Evolutionary conservation across 2,797 vertebrate genomes (phyloP).

Genomic region (Hoplostethus mediterraneus): DNA sequence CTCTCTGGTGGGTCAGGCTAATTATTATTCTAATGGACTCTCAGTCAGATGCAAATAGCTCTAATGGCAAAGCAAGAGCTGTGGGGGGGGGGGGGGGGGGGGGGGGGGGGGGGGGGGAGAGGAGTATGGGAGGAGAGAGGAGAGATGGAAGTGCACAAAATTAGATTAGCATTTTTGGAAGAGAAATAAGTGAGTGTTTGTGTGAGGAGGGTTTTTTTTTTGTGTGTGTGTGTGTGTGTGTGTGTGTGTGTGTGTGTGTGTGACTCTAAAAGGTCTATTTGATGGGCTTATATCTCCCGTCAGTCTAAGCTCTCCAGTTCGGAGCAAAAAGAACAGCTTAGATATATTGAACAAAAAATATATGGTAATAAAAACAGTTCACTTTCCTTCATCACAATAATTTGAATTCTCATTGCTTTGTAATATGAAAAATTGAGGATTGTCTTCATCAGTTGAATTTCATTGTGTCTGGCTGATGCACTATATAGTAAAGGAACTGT

Average conservation of each 20-base stretch:
- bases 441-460: not conserved
- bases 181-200: constrained; percentile 66
- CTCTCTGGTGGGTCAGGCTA: constrained; percentile 85
- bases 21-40: constrained; percentile 90
- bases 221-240: constrained; percentile 39
- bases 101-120: constrained; percentile 22
- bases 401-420: not conserved
- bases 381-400: not conserved
- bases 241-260: constrained; percentile 35
- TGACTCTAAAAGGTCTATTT: constrained; percentile 46
- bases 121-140: constrained; percentile 34
- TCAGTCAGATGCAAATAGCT: constrained; percentile 88
- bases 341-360: constrained; percentile 11
- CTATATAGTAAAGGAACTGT: not conserved
- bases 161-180: constrained; percentile 77
- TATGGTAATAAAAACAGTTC: constrained; percentile 16
- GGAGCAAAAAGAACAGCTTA: constrained; percentile 34
- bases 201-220: constrained; percentile 24
- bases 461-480: not conserved
- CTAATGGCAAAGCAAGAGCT: constrained; percentile 81
- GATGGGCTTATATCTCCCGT: constrained; percentile 66
- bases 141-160: constrained; percentile 74
- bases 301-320: constrained; percentile 56
- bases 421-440: not conserved
- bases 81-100: constrained; percentile 30